A percentile compares a stretch with the other conserved stretches of the same genome.
phyloP scores from a whole-genome alignment of 2,113 vertebrate species.

The Rhodinocichla rosea region DNA sequence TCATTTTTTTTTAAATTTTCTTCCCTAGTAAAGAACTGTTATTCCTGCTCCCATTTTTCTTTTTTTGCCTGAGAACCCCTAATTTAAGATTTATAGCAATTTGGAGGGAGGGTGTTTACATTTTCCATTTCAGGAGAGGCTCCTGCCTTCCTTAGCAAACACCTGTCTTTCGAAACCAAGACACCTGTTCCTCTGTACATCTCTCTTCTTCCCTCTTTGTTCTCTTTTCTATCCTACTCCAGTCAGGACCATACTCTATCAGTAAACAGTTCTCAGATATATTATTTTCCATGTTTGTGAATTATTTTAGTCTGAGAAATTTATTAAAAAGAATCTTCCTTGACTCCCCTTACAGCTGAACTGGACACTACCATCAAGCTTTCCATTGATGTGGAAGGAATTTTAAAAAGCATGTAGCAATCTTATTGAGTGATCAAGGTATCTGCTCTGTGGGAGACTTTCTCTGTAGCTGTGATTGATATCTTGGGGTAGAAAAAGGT shows the following conservation, averaged over 20 bases:
- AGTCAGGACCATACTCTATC: not conserved
- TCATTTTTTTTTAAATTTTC: too few relatives aligned
- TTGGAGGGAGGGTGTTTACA: too few relatives aligned
- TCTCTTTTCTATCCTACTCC: not conserved
- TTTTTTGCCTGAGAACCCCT: too few relatives aligned
- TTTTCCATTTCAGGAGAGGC: too few relatives aligned
- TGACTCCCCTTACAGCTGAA: not conserved
- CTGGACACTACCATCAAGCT: not conserved
- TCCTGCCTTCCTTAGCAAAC: too few relatives aligned
- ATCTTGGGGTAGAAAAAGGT: not conserved
- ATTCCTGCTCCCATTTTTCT: too few relatives aligned
- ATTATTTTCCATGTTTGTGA: not conserved
- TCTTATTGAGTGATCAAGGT: not conserved
- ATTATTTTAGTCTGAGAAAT: accelerated
- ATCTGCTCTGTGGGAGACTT: not conserved
- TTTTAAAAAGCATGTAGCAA: not conserved
- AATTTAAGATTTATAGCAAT: too few relatives aligned
- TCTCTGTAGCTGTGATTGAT: not conserved
- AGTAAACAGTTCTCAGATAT: not conserved
- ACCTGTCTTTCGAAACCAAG: too few relatives aligned
- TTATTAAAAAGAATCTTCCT: not conserved
- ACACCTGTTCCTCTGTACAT: too few relatives aligned
- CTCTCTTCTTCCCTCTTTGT: not conserved
- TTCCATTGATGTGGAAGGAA: not conserved
- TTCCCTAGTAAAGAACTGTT: too few relatives aligned